Conservation (phyloP, 1,140 invertebrate genomes). For the Philopotamus ludificatus region DNA sequence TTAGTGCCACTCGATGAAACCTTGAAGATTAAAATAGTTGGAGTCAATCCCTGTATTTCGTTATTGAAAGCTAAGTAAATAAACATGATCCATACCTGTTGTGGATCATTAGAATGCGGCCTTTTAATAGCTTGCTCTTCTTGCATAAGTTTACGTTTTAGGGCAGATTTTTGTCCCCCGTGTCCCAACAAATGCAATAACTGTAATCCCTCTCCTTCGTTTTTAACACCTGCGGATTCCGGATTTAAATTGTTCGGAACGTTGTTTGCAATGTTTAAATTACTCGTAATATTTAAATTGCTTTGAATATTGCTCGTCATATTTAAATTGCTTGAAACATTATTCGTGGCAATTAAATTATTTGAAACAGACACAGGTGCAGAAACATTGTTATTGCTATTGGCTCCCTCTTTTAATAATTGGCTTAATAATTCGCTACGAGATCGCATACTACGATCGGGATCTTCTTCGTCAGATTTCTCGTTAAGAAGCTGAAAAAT, state of each 20-base stretch:
- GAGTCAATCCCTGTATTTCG: not conserved
- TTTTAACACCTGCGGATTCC: not conserved
- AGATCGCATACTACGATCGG: slow-evolving; percentile 63
- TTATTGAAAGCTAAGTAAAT: slow-evolving; percentile 6
- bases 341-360: slow-evolving; percentile 1
- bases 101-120: slow-evolving; percentile 49
- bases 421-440: slow-evolving; percentile 78
- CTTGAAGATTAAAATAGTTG: slow-evolving; percentile 38
- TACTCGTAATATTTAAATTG: too few species aligned
- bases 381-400: slow-evolving; percentile 49
- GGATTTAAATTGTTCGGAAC: not conserved
- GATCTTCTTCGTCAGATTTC: slow-evolving; percentile 76
- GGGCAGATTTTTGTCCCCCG: slow-evolving; percentile 32
- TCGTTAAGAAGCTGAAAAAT: slow-evolving; percentile 76
- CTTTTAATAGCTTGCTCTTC: slow-evolving; percentile 38
- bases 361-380: not conserved
- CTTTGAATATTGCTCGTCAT: too few species aligned
- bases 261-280: too few species aligned
- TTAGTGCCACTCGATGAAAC: slow-evolving; percentile 51
- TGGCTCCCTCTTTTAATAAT: slow-evolving; percentile 67
- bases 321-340: too few species aligned
- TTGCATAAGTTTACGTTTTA: slow-evolving; percentile 39
- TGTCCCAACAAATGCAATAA: slow-evolving; percentile 32
- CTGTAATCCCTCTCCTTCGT: slow-evolving; percentile 30
- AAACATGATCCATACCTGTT: slow-evolving; percentile 45